A percentile compares a stretch with the other conserved stretches of the same genome.
These are phyloP conservation scores for Stegana nigrithorax DNA, from an alignment of 2,888 invertebrate genomes.

Conservation along the genomic window DNA sequence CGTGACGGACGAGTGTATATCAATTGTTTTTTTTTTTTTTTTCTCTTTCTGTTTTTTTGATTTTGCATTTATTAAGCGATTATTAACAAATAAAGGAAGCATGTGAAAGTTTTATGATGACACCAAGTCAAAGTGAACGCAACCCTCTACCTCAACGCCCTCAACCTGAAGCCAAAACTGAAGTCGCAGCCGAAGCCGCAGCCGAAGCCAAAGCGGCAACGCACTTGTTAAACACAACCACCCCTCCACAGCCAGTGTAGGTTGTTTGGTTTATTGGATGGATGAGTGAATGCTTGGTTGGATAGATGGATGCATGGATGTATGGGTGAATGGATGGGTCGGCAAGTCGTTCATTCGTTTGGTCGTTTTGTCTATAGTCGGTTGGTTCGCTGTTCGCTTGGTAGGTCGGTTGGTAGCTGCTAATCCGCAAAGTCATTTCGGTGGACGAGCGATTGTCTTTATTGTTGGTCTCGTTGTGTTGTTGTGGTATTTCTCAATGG, in stretches of 20 bases:
- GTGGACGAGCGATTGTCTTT: slow-evolving; percentile 15
- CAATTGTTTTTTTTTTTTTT: no score
- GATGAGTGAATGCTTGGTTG: no score
- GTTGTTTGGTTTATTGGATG: no score
- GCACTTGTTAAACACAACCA: slow-evolving; percentile 26
- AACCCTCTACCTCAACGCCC: background rate
- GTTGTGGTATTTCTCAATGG: slow-evolving; percentile 7
- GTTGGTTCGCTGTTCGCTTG: no score
- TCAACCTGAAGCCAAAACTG: background rate
- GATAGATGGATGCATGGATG: no score
- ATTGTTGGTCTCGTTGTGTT: slow-evolving; percentile 11
- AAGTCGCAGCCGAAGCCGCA: background rate
- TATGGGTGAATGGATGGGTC: no score
- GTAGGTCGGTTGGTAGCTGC: slow-evolving; percentile 24
- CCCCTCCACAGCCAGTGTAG: background rate
- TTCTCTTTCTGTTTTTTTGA: slow-evolving; percentile 14
- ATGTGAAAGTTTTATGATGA: slow-evolving; percentile 21
- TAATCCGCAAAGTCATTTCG: slow-evolving; percentile 63
- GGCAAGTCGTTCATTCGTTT: background rate
- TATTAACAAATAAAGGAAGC: slow-evolving; percentile 59
- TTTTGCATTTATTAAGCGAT: slow-evolving; percentile 66
- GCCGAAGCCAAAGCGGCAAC: background rate
- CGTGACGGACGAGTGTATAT: background rate
- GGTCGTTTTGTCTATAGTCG: no score
- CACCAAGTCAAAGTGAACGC: slow-evolving; percentile 8